phyloP scores from a whole-genome alignment of 1,140 invertebrate genomes.

The Brachionus asplanchnoidis region DNA sequence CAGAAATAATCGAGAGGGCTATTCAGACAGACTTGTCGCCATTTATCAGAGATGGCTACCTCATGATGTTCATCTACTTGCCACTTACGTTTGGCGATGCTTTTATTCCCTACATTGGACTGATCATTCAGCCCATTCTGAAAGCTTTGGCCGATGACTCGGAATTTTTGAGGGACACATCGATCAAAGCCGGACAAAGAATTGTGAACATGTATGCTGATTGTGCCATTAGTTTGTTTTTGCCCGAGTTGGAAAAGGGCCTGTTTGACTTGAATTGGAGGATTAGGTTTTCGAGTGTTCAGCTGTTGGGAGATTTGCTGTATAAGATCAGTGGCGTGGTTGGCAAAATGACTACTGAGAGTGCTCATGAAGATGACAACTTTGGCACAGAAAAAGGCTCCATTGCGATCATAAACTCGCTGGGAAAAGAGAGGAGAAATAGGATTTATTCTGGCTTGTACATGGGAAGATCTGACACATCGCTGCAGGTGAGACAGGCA shows the following conservation, averaged over 20 bases:
- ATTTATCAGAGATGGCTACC: slow-evolving; percentile 97
- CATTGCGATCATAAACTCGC: slow-evolving; percentile 75
- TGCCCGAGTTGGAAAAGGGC: slow-evolving; percentile 82
- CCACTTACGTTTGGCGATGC: slow-evolving; percentile 89
- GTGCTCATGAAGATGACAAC: slow-evolving; percentile 94
- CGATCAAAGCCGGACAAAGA: slow-evolving; percentile 87
- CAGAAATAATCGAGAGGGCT: slow-evolving; percentile 91
- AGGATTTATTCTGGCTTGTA: slow-evolving; percentile 60
- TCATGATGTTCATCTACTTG: slow-evolving; percentile 99
- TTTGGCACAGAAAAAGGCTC: slow-evolving; percentile 81
- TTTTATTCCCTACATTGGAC: slow-evolving; percentile 91
- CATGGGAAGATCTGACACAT: slow-evolving; percentile 93
- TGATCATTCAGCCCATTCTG: slow-evolving; percentile 93
- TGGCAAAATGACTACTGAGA: slow-evolving; percentile 98
- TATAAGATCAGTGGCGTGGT: slow-evolving; percentile 87
- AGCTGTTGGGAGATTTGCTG: slow-evolving; percentile 87
- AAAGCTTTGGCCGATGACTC: slow-evolving; percentile 97
- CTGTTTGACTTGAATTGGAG: slow-evolving; percentile 79
- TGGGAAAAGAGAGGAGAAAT: slow-evolving; percentile 83
- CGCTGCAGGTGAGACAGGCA: slow-evolving; percentile 90
- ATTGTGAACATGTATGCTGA: slow-evolving; percentile 95
- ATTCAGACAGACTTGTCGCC: slow-evolving; percentile 81
- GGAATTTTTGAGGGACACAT: slow-evolving; percentile 95
- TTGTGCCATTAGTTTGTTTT: slow-evolving; percentile 81
- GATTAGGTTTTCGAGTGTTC: slow-evolving; percentile 90